Percentiles rank a stretch among this genome's conserved stretches.
Conservation (phyloP, 2,797 vertebrate species). For the Astyanax mexicanus region DNA sequence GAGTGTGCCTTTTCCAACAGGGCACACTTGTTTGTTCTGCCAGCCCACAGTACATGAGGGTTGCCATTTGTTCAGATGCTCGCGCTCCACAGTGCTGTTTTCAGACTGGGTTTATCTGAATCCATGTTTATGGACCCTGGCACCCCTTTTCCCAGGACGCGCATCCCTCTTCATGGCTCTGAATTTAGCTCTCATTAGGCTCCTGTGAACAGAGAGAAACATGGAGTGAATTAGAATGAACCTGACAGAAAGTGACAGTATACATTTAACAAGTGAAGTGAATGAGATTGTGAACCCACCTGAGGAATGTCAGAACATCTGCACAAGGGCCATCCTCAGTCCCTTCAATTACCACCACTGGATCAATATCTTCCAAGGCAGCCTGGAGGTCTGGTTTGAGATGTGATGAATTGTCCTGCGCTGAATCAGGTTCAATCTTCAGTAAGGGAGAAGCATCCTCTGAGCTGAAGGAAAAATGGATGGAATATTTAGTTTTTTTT, state of each 20-base stretch:
- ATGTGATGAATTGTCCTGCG: slow-evolving; percentile 14
- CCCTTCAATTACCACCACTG: slow-evolving; percentile 8
- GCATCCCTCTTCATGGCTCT: slow-evolving; percentile 29
- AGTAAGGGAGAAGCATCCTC: slow-evolving; percentile 31
- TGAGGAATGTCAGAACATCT: slow-evolving; percentile 45
- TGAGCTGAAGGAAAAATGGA: slow-evolving; percentile 36
- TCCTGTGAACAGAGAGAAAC: slow-evolving; percentile 59
- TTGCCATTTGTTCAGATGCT: slow-evolving; percentile 73
- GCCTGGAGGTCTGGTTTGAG: neutral
- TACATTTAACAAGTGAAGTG: neutral
- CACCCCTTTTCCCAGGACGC: slow-evolving; percentile 44
- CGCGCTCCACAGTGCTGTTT: slow-evolving; percentile 50
- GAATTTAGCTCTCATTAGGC: slow-evolving; percentile 48
- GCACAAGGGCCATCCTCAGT: slow-evolving; percentile 16
- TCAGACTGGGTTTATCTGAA: slow-evolving; percentile 49
- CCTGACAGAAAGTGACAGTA: neutral
- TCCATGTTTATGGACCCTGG: slow-evolving; percentile 16
- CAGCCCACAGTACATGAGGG: slow-evolving; percentile 50
- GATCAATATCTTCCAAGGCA: neutral
- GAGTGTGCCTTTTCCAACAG: slow-evolving; percentile 39
- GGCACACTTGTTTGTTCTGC: slow-evolving; percentile 46
- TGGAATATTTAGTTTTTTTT: no score
- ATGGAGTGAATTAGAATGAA: neutral
- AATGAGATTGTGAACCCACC: slow-evolving; percentile 40
- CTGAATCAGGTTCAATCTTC: slow-evolving; percentile 23